These are phyloP conservation scores for Yponomeuta malinellus DNA, from an alignment of 2,888 invertebrate species.

Conservation along the genomic window DNA sequence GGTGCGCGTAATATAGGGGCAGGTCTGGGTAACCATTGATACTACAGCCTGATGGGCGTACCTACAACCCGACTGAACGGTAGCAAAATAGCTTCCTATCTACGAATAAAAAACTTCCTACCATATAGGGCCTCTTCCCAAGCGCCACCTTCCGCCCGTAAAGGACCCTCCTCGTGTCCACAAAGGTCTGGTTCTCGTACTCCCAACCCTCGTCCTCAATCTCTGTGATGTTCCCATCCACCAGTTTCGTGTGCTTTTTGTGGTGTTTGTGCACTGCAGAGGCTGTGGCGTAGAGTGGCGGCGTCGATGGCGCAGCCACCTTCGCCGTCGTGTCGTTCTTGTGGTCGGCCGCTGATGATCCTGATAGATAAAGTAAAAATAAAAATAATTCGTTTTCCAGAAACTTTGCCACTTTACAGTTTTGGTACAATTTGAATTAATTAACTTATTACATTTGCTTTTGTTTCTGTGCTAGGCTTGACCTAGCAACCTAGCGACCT, in stretches of 20 bases:
- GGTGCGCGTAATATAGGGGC: no score
- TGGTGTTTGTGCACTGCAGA: constrained; percentile 22
- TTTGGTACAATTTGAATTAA: no score
- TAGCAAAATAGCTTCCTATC: no score
- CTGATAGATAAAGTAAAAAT: neutral
- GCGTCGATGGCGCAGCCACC: neutral
- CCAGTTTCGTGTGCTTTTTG: constrained; percentile 14
- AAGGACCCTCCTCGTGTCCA: constrained; percentile 58
- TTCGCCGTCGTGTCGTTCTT: neutral
- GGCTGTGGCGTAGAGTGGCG: neutral
- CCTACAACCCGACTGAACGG: no score
- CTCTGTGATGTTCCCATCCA: constrained; percentile 28
- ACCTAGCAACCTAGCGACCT: no score
- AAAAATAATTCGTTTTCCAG: no score
- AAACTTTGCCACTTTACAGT: no score
- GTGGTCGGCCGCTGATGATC: neutral
- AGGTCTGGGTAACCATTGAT: no score
- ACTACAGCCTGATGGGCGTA: no score
- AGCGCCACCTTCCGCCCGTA: constrained; percentile 47
- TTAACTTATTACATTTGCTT: no score
- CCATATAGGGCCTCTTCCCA: constrained; percentile 63
- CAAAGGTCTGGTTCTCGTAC: constrained; percentile 48
- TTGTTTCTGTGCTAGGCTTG: no score
- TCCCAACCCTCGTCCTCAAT: constrained; percentile 55
- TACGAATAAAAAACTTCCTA: constrained; percentile 25